Conservation (phyloP, 2,797 vertebrate species). For the Podarcis siculus region DNA sequence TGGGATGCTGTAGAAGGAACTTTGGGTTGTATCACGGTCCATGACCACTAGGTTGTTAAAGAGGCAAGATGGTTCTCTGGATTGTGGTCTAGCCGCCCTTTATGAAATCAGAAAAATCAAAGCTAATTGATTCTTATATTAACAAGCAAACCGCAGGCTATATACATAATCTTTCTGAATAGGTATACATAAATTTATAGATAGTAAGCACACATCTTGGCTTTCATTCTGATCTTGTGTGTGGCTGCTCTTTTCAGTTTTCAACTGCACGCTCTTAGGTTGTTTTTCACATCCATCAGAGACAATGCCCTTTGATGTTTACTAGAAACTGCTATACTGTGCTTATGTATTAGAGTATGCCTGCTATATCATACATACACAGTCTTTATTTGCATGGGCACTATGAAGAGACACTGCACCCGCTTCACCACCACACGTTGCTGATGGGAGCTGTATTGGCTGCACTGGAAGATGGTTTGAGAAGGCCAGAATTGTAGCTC, state of each 20-base stretch:
- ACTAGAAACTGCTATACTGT: not conserved
- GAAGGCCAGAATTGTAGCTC: not conserved
- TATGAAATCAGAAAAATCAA: not conserved
- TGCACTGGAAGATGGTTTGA: not conserved
- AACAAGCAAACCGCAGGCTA: conserved; percentile 34
- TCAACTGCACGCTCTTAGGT: not conserved
- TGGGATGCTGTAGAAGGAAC: not conserved
- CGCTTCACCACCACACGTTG: not conserved
- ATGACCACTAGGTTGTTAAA: not conserved
- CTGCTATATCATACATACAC: not conserved
- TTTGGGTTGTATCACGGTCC: not conserved
- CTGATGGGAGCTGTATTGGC: not conserved
- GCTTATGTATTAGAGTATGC: not conserved
- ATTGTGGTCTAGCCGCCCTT: not conserved
- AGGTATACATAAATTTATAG: not conserved
- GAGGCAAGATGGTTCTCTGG: not conserved
- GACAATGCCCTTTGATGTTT: conserved; percentile 15
- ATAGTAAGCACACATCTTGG: conserved; percentile 7
- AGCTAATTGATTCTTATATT: not conserved
- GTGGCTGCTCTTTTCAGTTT: not conserved
- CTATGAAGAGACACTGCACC: too few relatives aligned
- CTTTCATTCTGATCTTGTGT: not conserved
- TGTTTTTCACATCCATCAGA: conserved; percentile 44
- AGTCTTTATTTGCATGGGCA: not conserved
- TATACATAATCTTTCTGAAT: not conserved